Percentiles rank a stretch among this genome's conserved stretches.
Evolutionary conservation across 2,113 vertebrate genomes (phyloP).

Genomic region (Laterallus jamaicensis): DNA sequence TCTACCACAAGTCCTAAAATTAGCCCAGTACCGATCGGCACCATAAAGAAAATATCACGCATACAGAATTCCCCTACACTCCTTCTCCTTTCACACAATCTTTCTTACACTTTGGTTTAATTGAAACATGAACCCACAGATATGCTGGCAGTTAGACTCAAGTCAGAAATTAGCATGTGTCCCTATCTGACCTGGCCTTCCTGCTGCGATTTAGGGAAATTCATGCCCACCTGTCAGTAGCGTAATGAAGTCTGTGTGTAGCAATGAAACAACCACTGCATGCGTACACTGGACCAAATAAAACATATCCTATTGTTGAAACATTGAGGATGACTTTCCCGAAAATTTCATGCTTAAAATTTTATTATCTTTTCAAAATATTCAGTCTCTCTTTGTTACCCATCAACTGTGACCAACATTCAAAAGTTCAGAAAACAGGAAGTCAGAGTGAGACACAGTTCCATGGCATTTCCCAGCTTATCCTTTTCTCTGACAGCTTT

Average conservation of each 20-base stretch:
- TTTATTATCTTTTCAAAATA: neutral
- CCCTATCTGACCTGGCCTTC: neutral
- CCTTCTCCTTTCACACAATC: neutral
- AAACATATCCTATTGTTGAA: neutral
- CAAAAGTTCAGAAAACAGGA: neutral
- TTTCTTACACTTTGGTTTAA: neutral
- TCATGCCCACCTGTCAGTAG: neutral
- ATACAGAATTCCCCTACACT: neutral
- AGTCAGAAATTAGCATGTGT: slow-evolving; percentile 21
- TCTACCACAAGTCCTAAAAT: slow-evolving; percentile 16
- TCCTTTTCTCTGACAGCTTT: neutral
- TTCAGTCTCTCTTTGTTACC: neutral
- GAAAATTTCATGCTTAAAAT: neutral
- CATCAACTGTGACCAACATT: neutral
- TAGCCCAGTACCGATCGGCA: neutral
- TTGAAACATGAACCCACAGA: neutral
- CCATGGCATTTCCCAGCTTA: neutral
- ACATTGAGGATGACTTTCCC: neutral
- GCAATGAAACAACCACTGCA: neutral
- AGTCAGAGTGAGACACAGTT: neutral
- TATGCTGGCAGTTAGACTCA: neutral
- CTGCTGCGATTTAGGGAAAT: neutral
- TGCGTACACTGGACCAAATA: neutral
- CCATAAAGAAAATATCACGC: neutral
- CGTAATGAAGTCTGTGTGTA: neutral